Conservation (phyloP, 2,888 invertebrate species). For the Lasius fuliginosus region DNA sequence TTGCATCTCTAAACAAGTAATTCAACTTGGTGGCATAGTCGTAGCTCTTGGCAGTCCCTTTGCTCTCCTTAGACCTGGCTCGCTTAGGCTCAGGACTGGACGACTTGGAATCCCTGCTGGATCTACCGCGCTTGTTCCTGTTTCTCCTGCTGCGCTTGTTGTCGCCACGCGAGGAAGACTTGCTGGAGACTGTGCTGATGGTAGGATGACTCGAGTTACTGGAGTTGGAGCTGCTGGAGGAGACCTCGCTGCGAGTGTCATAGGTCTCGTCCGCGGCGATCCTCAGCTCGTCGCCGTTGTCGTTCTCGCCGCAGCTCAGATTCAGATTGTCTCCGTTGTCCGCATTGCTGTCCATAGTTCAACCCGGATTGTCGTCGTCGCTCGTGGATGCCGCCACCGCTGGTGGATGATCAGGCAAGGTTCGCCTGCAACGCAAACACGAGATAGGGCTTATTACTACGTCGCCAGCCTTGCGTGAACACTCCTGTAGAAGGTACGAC, state of each 20-base stretch:
- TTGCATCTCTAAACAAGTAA: constrained; percentile 97
- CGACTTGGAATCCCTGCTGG: constrained; percentile 81
- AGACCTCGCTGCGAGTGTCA: constrained; percentile 96
- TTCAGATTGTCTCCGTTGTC: constrained; percentile 83
- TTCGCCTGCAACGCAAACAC: constrained; percentile 79
- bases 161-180: constrained; percentile 87
- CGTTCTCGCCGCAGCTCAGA: constrained; percentile 86
- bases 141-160: constrained; percentile 83
- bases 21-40: constrained; percentile 96
- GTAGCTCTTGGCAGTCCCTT: constrained; percentile 89
- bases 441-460: constrained; percentile 62
- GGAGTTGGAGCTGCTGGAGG: constrained; percentile 91
- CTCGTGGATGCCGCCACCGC: neutral
- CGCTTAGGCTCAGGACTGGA: constrained; percentile 85
- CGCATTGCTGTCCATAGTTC: constrained; percentile 75
- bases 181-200: constrained; percentile 93
- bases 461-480: constrained; percentile 30
- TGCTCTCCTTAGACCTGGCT: constrained; percentile 84
- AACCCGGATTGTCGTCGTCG: neutral
- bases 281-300: constrained; percentile 93
- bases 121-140: constrained; percentile 81
- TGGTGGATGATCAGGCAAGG: neutral
- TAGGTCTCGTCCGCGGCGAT: constrained; percentile 92
- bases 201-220: constrained; percentile 90
- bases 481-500: constrained; percentile 67